Evolutionary conservation across 2,113 vertebrate species (phyloP), one percentile per base, ranked within the genome.

Genomic region (Callionymus lyra): DNA sequence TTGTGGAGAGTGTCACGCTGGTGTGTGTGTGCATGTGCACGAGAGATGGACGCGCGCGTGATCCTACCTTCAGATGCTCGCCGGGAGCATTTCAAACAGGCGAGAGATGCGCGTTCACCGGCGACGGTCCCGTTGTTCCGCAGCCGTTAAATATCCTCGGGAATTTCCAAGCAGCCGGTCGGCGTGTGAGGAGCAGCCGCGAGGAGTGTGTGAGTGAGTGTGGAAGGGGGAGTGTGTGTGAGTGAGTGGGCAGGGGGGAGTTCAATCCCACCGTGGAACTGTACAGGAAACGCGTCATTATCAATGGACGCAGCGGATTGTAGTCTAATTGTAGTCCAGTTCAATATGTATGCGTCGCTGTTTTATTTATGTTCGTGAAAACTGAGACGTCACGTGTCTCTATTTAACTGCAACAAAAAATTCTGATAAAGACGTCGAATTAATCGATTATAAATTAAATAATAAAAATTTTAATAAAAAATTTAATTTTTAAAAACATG

Each of bases 281-380:
- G 21, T 27, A 63, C 35, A 74, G 84, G 84, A 86, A 84, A 74
- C 74, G 41, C 84, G 83, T 85, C 83, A 86, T 68, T 62, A 65
- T 35, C 36, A 63, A 63, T 69, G 70, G 82, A 52, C 75, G 19
- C 6, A 36, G 31, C 43, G 51, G 37, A 51, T 66, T 82, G 83
- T 81, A 84, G 83, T 84, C 56, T 60, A 38, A 51, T 66, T 82
- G 83, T 81, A 84, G 83, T 84, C 56, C 63, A 44, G 12, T 33
- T 13, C 16, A 8, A 5, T 27, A 5, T 12, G 13, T 6, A n/a
- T n/a, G n/a, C n/a, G n/a, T n/a, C n/a, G n/a, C n/a, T n/a, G n/a
- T n/a, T n/a, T n/a, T 32, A 33, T n/a, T 38, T 19, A 1, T 9
- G 9, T 12, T 15, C 21, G 13, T 31, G 13, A 38, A 15, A 27